These are phyloP conservation scores for Phalera bucephala DNA, from an alignment of 2,888 invertebrate genomes.

Conservation along the genomic window DNA sequence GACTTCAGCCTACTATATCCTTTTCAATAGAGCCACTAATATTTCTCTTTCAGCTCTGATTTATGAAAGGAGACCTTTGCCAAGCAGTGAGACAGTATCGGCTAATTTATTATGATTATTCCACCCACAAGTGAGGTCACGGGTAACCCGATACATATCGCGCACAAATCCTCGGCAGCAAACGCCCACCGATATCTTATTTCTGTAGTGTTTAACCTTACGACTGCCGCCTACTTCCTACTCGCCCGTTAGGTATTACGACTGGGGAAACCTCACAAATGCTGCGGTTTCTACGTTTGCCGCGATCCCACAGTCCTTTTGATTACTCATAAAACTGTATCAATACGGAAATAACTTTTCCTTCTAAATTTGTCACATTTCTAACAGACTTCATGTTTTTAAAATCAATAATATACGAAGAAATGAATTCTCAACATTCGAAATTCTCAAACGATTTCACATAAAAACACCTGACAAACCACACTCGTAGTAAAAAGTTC, in stretches of 20 bases:
- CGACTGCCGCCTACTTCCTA: conserved; percentile 75
- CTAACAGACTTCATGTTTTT: too few species aligned
- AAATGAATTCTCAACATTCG: too few species aligned
- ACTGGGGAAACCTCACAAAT: conserved; percentile 76
- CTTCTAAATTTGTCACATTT: too few species aligned
- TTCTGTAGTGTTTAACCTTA: conserved; percentile 83
- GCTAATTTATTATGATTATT: too few species aligned
- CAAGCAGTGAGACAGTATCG: too few species aligned
- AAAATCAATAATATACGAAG: too few species aligned
- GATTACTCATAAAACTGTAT: conserved; percentile 14
- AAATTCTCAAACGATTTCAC: too few species aligned
- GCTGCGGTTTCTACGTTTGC: conserved; percentile 75
- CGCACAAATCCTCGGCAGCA: conserved; percentile 45
- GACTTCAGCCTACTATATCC: conserved; percentile 98
- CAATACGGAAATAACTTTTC: conserved; percentile 9
- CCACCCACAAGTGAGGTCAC: conserved; percentile 32
- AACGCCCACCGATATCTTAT: conserved; percentile 76
- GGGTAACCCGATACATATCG: conserved; percentile 23
- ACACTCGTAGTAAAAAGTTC: too few species aligned
- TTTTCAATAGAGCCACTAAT: conserved; percentile 75
- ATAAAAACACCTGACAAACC: too few species aligned
- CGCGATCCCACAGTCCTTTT: conserved; percentile 25
- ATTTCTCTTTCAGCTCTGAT: conserved; percentile 14
- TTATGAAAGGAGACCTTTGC: too few species aligned
- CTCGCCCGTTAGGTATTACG: conserved; percentile 69